Evolutionary conservation across 2,797 vertebrate species (phyloP).

Genomic region (Otus scops): DNA sequence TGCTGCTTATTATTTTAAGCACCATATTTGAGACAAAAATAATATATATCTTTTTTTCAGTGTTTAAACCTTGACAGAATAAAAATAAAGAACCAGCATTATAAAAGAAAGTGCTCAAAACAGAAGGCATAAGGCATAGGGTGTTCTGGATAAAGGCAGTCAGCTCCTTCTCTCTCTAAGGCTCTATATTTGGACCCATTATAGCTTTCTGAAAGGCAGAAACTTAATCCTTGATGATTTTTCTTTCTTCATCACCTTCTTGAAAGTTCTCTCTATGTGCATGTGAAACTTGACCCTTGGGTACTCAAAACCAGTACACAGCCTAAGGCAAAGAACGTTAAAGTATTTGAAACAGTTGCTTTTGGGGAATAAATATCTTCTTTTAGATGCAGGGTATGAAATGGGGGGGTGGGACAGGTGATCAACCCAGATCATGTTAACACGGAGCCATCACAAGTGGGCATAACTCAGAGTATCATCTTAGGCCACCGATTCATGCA

Average conservation of each 20-base stretch:
- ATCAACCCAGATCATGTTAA: neutral
- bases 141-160: neutral
- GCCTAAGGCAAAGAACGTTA: neutral
- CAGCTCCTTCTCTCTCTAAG: neutral
- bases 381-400: neutral
- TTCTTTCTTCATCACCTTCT: neutral
- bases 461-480: neutral
- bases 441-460: neutral
- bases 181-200: neutral
- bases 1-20: neutral
- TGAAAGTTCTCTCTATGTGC: neutral
- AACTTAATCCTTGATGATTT: neutral
- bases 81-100: neutral
- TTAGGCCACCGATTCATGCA: neutral
- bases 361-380: neutral
- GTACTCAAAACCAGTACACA: neutral
- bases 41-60: neutral
- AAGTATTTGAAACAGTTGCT: neutral
- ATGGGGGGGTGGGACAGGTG: fast-evolving
- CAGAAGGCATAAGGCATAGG: neutral
- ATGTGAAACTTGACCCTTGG: neutral
- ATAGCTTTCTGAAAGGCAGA: neutral
- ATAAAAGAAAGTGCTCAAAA: neutral
- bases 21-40: neutral
- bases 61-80: neutral